Evolutionary conservation across 2,888 invertebrate species (phyloP).

Genomic region (Papilio gigon): DNA sequence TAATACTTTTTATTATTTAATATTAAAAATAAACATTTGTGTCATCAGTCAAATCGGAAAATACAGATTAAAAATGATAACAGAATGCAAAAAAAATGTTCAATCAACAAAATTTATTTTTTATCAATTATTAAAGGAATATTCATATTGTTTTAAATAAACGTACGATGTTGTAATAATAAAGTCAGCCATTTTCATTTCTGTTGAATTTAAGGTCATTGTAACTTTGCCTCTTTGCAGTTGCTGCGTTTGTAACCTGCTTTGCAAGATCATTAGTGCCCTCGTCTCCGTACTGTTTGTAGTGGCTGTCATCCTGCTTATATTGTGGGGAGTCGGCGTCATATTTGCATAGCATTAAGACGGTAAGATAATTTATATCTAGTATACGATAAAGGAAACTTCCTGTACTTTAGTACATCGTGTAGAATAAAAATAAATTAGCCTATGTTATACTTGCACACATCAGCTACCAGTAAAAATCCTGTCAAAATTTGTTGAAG

Average conservation of each 20-base stretch:
- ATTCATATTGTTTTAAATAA: background rate
- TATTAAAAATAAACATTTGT: background rate
- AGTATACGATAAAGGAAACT: background rate
- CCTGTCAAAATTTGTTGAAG: no score
- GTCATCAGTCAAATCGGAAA: background rate
- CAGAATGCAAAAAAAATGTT: background rate
- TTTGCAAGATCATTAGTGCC: slow-evolving; percentile 71
- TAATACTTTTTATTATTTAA: background rate
- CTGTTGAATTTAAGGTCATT: slow-evolving; percentile 16
- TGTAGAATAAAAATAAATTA: no score
- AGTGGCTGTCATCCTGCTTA: slow-evolving; percentile 64
- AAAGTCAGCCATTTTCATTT: background rate
- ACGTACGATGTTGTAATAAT: background rate
- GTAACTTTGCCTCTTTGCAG: slow-evolving; percentile 42
- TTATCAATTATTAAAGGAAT: background rate
- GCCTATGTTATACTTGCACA: no score
- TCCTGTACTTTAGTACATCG: background rate
- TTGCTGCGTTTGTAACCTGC: slow-evolving; percentile 67
- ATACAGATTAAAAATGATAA: background rate
- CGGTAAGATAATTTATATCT: slow-evolving; percentile 40
- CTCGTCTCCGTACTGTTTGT: slow-evolving; percentile 64
- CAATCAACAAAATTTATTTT: background rate
- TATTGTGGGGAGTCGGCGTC: slow-evolving; percentile 66
- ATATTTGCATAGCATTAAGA: slow-evolving; percentile 51
- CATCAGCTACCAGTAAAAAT: no score